Conservation (phyloP, 2,888 invertebrate species). For the Lamellibrachia columna region DNA sequence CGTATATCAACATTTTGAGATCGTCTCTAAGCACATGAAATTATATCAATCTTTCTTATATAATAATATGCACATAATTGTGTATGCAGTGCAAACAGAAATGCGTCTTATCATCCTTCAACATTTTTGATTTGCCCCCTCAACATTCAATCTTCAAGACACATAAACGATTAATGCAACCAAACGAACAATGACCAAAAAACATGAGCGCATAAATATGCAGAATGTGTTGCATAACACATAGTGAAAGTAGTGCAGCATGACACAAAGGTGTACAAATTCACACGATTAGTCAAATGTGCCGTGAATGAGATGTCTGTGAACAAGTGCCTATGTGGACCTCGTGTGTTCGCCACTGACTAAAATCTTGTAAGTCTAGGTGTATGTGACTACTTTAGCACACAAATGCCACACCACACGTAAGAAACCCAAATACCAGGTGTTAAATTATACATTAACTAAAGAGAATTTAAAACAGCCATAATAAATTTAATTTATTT, state of each 20-base stretch:
- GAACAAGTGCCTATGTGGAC: not conserved
- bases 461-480: not conserved
- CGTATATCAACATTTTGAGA: too few species aligned
- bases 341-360: not conserved
- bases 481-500: not conserved
- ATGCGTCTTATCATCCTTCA: not conserved
- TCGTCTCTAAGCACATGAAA: too few species aligned
- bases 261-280: not conserved
- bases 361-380: not conserved
- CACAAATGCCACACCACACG: not conserved
- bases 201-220: not conserved
- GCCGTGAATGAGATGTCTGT: not conserved
- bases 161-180: not conserved
- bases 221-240: not conserved
- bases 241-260: not conserved
- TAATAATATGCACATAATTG: not conserved
- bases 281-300: constrained; percentile 11
- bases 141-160: not conserved
- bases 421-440: not conserved
- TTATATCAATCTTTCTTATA: not conserved
- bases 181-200: not conserved
- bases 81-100: not conserved
- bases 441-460: not conserved
- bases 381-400: not conserved
- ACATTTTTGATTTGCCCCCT: not conserved